Evolutionary conservation across 2,797 vertebrate species (phyloP).

Genomic region (Lerista edwardsae): DNA sequence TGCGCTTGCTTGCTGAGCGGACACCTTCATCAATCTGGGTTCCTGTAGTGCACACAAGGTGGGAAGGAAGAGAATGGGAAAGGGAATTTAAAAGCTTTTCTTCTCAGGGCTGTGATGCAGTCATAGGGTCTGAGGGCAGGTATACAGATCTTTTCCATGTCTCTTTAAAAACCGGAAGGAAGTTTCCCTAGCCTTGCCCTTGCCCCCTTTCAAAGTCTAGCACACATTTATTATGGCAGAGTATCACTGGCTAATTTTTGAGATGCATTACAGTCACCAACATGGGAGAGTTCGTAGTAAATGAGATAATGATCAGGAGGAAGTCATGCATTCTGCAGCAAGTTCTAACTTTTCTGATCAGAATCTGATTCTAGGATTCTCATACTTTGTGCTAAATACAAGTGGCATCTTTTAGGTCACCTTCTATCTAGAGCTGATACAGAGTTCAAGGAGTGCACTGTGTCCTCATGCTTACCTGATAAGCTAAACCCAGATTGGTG

Average conservation of each 20-base stretch:
- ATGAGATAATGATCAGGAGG: background rate
- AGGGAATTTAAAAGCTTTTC: background rate
- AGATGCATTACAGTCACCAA: background rate
- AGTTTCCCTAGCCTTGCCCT: background rate
- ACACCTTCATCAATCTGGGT: slow-evolving; percentile 80
- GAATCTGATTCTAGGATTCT: no score
- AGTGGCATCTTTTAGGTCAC: background rate
- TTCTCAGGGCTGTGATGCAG: background rate
- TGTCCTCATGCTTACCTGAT: slow-evolving; percentile 80
- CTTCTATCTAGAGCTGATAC: background rate
- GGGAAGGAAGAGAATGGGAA: background rate
- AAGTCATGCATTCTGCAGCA: background rate
- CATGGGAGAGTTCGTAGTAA: background rate
- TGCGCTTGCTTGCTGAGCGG: slow-evolving; percentile 92
- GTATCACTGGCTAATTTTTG: background rate
- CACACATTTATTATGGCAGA: background rate
- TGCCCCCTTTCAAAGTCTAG: background rate
- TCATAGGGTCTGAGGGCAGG: background rate
- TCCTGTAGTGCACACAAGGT: slow-evolving; percentile 61
- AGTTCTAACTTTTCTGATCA: background rate
- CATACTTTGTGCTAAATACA: no score
- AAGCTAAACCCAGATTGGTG: slow-evolving; percentile 97
- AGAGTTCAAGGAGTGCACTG: background rate
- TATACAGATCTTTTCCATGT: background rate
- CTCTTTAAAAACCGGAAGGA: background rate